Evolutionary conservation across 2,797 vertebrate genomes (phyloP), one percentile per base, ranked within the genome.

Genomic region (Gymnoscopelus microlampas): DNA sequence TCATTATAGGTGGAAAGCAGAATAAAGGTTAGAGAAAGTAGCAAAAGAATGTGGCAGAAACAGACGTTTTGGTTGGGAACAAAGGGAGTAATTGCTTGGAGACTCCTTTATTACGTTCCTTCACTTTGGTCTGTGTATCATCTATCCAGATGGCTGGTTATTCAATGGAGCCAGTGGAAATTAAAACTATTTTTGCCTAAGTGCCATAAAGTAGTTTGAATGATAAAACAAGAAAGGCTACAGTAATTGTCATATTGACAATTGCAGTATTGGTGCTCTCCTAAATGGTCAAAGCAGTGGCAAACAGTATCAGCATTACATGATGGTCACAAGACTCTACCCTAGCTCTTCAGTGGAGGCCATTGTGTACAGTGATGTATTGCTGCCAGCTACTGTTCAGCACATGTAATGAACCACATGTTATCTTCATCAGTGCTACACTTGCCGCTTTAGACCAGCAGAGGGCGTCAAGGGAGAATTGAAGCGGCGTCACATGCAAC

Each of bases 401-500:
- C 39, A 66, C 2, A 47, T 56, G 65, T 56, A 11, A 15, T 60
- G 14, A 53, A 49, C 23, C 24, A 44, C 32, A 44, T 44, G 39
- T 12, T 44, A 67, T 13, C 32, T 19, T 2, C 3, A 10, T 7
- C 39, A 19, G 19, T 19, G 19, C 19, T 70, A 19, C 39, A 75
- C 23, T 53, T 29, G 4, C 39, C 2, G 1, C 13, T 66, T 71
- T 2, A 67, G 23, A 55, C 71, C 89, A 87, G 66, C 53, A 81
- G 88, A 66, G 82, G 2, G 83, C 85, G 81, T 74, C 66, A 70
- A 9, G 50, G 69, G 24, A 19, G 0, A n/a, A 29, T 5, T 44
- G 10, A 19, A 3, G 0, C 51, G 9, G 0, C 29, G 32, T 29
- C 2, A 24, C 4, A 24, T 0, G 26, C 47, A 26, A 8, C n/a